Evolutionary conservation across 2,888 invertebrate species (phyloP).

Genomic region (Brenthis daphne): DNA sequence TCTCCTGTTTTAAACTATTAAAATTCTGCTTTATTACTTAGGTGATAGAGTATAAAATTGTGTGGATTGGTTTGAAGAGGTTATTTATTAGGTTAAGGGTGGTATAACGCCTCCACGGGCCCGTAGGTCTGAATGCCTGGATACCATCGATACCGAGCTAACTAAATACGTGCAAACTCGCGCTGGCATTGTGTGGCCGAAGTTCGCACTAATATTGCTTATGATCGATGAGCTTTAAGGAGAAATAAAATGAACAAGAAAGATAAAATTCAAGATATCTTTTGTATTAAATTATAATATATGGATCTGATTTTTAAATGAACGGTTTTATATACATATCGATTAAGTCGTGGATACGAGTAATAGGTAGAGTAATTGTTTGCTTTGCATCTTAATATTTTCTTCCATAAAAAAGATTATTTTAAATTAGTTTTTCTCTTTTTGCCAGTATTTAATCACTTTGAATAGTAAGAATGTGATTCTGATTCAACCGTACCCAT

Average conservation of each 20-base stretch:
- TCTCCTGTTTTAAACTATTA: slow-evolving; percentile 34
- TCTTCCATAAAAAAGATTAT: too few relatives aligned
- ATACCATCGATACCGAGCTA: slow-evolving; percentile 56
- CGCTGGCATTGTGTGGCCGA: slow-evolving; percentile 48
- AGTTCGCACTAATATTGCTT: slow-evolving; percentile 24
- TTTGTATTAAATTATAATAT: slow-evolving; percentile 3
- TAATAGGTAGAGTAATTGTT: too few relatives aligned
- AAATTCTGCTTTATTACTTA: slow-evolving; percentile 45
- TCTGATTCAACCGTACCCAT: too few relatives aligned
- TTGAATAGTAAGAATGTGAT: too few relatives aligned
- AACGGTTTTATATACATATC: not conserved
- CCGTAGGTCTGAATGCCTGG: slow-evolving; percentile 53
- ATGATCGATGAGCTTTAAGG: slow-evolving; percentile 26
- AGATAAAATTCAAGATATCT: slow-evolving; percentile 5
- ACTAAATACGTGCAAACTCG: slow-evolving; percentile 66
- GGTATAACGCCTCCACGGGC: slow-evolving; percentile 61
- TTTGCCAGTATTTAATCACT: too few relatives aligned
- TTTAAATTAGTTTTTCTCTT: too few relatives aligned
- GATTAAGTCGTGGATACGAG: too few relatives aligned
- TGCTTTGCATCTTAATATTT: too few relatives aligned
- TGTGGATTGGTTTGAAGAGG: slow-evolving; percentile 45
- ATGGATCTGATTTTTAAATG: not conserved
- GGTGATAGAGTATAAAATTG: slow-evolving; percentile 46
- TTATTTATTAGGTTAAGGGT: slow-evolving; percentile 62
- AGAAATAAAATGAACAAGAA: slow-evolving; percentile 6